phyloP scores from a whole-genome alignment of 1,140 invertebrate genomes.

The Anastatus disparis region DNA sequence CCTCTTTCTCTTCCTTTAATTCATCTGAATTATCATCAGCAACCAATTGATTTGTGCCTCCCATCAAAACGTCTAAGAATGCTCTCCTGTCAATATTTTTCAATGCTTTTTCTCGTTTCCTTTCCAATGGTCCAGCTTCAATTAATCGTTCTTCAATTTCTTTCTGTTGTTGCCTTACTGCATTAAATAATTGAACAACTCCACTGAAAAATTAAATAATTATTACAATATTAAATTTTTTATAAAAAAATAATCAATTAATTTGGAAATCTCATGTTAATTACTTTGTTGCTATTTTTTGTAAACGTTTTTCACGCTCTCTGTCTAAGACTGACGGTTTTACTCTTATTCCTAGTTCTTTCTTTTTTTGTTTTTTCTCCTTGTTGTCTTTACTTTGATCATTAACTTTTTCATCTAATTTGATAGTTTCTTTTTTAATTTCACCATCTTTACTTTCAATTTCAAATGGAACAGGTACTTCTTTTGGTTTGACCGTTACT shows the following conservation, averaged over 20 bases:
- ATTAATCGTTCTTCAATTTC: slow-evolving; percentile 78
- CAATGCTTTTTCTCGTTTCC: slow-evolving; percentile 84
- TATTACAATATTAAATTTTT: too few species aligned
- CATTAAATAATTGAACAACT: slow-evolving; percentile 92
- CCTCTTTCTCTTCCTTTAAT: slow-evolving; percentile 38
- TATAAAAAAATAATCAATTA: too few species aligned
- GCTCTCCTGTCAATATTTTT: slow-evolving; percentile 83
- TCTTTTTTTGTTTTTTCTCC: slow-evolving; percentile 63
- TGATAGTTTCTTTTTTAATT: slow-evolving; percentile 60
- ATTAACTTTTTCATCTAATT: slow-evolving; percentile 56
- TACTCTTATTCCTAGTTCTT: slow-evolving; percentile 73
- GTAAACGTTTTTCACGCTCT: slow-evolving; percentile 78
- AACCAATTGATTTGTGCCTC: slow-evolving; percentile 69
- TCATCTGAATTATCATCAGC: slow-evolving; percentile 46
- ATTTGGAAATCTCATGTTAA: not conserved
- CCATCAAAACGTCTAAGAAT: slow-evolving; percentile 87
- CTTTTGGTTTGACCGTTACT: slow-evolving; percentile 63
- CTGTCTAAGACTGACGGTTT: slow-evolving; percentile 81
- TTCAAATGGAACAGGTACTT: slow-evolving; percentile 64
- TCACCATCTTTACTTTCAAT: slow-evolving; percentile 66
- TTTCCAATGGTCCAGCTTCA: slow-evolving; percentile 79
- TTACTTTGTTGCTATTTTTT: slow-evolving; percentile 84
- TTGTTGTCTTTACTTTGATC: slow-evolving; percentile 47
- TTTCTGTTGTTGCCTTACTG: slow-evolving; percentile 86
- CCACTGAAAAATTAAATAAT: slow-evolving; percentile 70